Percentiles rank a stretch among this genome's conserved stretches.
Evolutionary conservation across 2,797 vertebrate species (phyloP).

Genomic region (Odontamblyopus lacepedii): DNA sequence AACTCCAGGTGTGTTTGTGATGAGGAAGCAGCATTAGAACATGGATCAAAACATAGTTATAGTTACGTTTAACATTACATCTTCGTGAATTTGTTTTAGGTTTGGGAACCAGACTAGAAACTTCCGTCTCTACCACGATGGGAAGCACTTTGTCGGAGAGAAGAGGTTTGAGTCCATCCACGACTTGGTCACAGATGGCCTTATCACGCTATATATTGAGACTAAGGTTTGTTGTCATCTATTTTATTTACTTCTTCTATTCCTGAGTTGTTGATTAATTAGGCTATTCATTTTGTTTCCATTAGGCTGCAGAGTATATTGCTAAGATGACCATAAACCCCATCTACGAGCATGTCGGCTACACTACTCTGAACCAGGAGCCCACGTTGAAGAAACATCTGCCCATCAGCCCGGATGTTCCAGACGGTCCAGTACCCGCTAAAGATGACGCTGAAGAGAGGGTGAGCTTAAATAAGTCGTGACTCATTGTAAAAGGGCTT

Average conservation of each 20-base stretch:
- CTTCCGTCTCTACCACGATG: constrained; percentile 98
- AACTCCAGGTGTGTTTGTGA: too few species aligned
- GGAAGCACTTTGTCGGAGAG: constrained; percentile 99
- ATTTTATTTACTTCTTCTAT: background rate
- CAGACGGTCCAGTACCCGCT: constrained; percentile 81
- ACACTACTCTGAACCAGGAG: constrained; percentile 98
- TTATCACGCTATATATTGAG: constrained; percentile 97
- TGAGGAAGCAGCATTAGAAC: too few species aligned
- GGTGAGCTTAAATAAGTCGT: constrained; percentile 77
- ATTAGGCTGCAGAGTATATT: constrained; percentile 92
- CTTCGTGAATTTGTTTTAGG: constrained; percentile 64
- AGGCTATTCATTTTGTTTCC: background rate
- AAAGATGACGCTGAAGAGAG: constrained; percentile 88
- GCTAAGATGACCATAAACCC: constrained; percentile 99
- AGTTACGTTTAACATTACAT: background rate
- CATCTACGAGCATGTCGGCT: constrained; percentile 98
- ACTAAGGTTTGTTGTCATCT: constrained; percentile 78
- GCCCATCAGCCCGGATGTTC: constrained; percentile 83
- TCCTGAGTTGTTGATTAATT: background rate
- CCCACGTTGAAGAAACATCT: constrained; percentile 88
- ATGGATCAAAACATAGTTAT: too few species aligned
- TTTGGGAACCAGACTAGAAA: constrained; percentile 99
- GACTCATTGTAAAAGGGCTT: too few species aligned
- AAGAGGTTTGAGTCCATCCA: constrained; percentile 98
- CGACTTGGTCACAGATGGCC: constrained; percentile 97